Percentiles rank a stretch among this genome's conserved stretches.
These are phyloP conservation scores for Petrocephalus microphthalmus DNA, from an alignment of 2,113 vertebrate species.

Conservation along the genomic window DNA sequence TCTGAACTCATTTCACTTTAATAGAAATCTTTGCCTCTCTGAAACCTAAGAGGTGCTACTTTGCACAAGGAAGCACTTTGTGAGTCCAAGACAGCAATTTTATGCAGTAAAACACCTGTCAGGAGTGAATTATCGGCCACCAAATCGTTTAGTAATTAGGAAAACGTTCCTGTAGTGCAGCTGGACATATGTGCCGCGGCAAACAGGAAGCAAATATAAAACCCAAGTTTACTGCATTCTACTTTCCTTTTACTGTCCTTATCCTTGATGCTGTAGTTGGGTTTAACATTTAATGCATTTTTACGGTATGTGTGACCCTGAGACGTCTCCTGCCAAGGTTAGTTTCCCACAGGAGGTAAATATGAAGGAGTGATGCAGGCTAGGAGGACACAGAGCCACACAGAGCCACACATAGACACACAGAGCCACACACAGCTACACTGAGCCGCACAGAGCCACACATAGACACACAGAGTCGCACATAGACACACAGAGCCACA, in stretches of 20 bases:
- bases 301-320: neutral
- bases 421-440: no score
- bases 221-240: neutral
- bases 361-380: neutral
- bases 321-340: neutral
- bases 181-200: neutral
- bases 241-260: neutral
- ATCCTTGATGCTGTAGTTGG: neutral
- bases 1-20: slow-evolving; percentile 12
- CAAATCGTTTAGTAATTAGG: neutral
- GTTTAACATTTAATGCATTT: neutral
- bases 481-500: no score
- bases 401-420: no score
- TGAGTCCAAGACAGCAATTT: neutral
- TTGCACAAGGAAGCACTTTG: neutral
- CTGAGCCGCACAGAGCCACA: no score
- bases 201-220: neutral
- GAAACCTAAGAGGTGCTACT: neutral
- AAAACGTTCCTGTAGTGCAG: neutral
- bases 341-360: neutral
- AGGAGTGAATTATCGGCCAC: neutral
- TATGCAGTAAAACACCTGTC: neutral
- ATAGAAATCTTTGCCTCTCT: neutral
- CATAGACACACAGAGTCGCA: no score
- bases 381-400: neutral